phyloP scores from a whole-genome alignment of 2,113 vertebrate species.

The Chaetura pelagica region DNA sequence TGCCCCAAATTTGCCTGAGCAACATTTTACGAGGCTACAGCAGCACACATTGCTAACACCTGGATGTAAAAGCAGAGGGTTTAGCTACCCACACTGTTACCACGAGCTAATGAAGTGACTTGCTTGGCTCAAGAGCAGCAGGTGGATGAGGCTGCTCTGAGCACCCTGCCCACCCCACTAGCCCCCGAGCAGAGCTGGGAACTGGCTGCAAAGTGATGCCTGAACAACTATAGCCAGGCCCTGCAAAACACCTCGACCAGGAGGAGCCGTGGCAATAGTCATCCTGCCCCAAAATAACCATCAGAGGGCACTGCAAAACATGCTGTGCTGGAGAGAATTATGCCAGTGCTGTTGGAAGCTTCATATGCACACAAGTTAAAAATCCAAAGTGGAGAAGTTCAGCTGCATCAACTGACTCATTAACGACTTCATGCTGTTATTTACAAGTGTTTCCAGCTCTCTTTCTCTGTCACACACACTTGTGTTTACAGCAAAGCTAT shows the following conservation, averaged over 20 bases:
- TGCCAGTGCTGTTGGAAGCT: neutral
- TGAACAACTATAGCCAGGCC: neutral
- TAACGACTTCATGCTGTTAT: neutral
- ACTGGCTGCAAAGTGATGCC: neutral
- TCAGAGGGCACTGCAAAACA: conserved; percentile 64
- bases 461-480: neutral
- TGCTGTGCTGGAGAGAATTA: neutral
- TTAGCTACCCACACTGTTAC: neutral
- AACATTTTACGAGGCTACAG: neutral
- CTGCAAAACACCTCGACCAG: neutral
- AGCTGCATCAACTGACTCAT: neutral
- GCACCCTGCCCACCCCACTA: neutral
- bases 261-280: neutral
- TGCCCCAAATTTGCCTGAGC: neutral
- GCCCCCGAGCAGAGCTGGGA: neutral
- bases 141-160: accelerated
- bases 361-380: neutral
- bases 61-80: neutral
- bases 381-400: neutral
- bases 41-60: neutral
- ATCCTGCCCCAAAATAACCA: conserved; percentile 28
- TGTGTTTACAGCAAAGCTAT: conserved; percentile 3
- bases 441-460: neutral
- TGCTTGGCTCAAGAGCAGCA: neutral
- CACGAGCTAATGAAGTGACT: neutral